phyloP scores from a whole-genome alignment of 2,797 vertebrate genomes.

The Oreortyx pictus region DNA sequence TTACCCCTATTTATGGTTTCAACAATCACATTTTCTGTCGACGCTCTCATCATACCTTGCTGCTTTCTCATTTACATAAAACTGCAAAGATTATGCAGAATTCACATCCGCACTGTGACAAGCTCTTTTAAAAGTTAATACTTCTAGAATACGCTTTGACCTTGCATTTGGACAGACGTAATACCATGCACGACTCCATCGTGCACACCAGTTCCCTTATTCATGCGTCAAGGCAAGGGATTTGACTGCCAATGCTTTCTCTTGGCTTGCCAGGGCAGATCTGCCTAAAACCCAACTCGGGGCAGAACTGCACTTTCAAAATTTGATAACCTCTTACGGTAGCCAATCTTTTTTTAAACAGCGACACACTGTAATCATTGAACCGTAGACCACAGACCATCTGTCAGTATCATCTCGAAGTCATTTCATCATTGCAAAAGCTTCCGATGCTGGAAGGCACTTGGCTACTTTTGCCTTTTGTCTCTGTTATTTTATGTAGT shows the following conservation, averaged over 20 bases:
- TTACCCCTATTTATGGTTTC: constrained; percentile 8
- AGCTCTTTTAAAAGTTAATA: constrained; percentile 44
- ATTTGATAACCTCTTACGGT: neutral
- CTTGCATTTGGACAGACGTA: constrained; percentile 44
- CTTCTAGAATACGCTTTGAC: constrained; percentile 44
- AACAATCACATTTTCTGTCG: neutral
- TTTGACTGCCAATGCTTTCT: constrained; percentile 14
- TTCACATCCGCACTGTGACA: constrained; percentile 14
- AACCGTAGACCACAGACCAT: neutral
- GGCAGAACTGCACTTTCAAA: neutral
- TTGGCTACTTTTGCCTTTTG: neutral
- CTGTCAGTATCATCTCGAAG: neutral
- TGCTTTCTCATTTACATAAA: constrained; percentile 8
- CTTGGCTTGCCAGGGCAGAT: neutral
- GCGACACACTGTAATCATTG: neutral
- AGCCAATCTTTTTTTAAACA: neutral
- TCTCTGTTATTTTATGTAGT: neutral
- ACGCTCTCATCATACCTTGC: neutral
- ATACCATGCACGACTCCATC: neutral
- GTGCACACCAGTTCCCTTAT: constrained; percentile 14
- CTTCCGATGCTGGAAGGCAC: neutral
- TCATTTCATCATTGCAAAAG: neutral
- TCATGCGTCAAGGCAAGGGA: neutral
- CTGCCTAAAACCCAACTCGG: neutral
- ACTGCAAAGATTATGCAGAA: constrained; percentile 40